Conservation (phyloP, 2,113 vertebrate genomes). For the Microcebus ravelobensis region DNA sequence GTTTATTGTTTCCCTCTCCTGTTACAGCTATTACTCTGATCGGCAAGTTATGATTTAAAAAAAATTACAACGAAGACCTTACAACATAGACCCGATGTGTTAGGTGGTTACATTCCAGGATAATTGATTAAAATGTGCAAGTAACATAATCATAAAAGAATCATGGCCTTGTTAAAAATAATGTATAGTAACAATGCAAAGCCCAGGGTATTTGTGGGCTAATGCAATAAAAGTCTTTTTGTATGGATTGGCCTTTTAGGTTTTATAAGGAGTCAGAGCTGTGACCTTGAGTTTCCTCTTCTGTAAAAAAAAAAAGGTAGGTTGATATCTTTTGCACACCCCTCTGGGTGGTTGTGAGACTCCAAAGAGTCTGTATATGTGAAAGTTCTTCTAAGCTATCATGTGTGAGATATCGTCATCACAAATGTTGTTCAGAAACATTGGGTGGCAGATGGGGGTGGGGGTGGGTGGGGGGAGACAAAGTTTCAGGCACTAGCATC, state of each 20-base stretch:
- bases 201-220: neutral
- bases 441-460: too few relatives aligned
- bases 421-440: neutral
- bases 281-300: neutral
- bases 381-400: neutral
- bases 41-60: neutral
- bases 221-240: neutral
- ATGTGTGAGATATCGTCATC: neutral
- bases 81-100: neutral
- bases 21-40: neutral
- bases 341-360: neutral
- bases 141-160: neutral
- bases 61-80: neutral
- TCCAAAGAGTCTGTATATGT: neutral
- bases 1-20: neutral
- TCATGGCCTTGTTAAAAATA: neutral
- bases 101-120: neutral
- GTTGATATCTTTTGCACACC: neutral
- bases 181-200: neutral
- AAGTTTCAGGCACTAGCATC: neutral
- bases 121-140: neutral
- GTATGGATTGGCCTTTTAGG: neutral
- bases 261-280: neutral
- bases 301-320: neutral
- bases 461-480: neutral